Evolutionary conservation across 2,113 vertebrate genomes (phyloP).

Genomic region (Bubalus kerabau): DNA sequence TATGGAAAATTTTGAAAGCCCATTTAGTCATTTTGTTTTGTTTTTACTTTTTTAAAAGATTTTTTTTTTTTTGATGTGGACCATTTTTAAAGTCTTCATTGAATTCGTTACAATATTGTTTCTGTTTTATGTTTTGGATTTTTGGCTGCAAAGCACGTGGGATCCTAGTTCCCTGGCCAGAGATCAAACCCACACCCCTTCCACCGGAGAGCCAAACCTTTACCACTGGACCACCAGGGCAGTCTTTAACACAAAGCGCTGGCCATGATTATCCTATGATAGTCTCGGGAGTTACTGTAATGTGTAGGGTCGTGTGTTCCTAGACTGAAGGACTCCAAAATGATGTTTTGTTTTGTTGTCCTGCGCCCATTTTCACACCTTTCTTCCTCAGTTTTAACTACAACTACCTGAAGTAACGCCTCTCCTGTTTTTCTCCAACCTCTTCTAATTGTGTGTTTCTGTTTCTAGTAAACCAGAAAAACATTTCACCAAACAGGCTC

Average conservation of each 20-base stretch:
- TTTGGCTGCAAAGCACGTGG: background rate
- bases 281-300: background rate
- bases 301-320: background rate
- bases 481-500: background rate
- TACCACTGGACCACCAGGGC: background rate
- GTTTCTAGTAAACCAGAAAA: constrained; percentile 9
- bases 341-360: background rate
- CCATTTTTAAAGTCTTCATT: background rate
- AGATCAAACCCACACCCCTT: background rate
- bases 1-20: background rate
- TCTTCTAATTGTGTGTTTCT: constrained; percentile 6
- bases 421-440: background rate
- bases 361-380: background rate
- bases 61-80: background rate
- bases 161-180: background rate
- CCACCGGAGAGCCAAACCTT: background rate
- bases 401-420: background rate
- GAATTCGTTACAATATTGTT: background rate
- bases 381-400: background rate
- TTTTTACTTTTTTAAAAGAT: background rate
- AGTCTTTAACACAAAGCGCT: background rate
- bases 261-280: background rate
- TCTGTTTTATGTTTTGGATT: background rate
- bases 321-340: background rate
- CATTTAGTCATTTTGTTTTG: background rate